Conservation (phyloP, 2,797 vertebrate species). For the Gadopsis marmoratus region DNA sequence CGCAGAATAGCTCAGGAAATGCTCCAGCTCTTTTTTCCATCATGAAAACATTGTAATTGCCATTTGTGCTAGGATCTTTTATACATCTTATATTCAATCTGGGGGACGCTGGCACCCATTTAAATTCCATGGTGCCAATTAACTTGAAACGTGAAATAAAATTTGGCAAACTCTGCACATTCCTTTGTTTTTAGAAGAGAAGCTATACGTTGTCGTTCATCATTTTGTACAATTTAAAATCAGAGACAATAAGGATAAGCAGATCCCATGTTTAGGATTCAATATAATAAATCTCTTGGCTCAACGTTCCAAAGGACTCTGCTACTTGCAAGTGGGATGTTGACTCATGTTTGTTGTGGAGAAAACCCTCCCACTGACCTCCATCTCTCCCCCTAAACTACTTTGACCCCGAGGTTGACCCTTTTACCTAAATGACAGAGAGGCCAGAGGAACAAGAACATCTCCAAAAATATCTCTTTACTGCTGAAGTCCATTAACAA, state of each 20-base stretch:
- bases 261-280: conserved; percentile 45
- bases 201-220: conserved; percentile 37
- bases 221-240: conserved; percentile 43
- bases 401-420: conserved; percentile 10
- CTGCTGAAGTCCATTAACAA: conserved; percentile 69
- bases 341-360: conserved; percentile 34
- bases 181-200: conserved; percentile 22
- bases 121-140: conserved; percentile 66
- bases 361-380: conserved; percentile 24
- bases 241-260: conserved; percentile 19
- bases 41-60: conserved; percentile 65
- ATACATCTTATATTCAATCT: conserved; percentile 55
- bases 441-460: conserved; percentile 58
- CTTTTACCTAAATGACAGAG: conserved; percentile 65
- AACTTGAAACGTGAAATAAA: conserved; percentile 47
- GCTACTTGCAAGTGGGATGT: conserved; percentile 17
- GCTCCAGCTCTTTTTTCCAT: conserved; percentile 58
- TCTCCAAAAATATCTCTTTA: conserved; percentile 81
- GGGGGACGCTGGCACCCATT: conserved; percentile 47
- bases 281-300: conserved; percentile 26
- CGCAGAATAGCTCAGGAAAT: conserved; percentile 68
- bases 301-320: conserved; percentile 37
- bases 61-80: conserved; percentile 66
- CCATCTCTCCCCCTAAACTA: conserved; percentile 11
- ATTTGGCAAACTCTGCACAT: conserved; percentile 24